Evolutionary conservation across 2,888 invertebrate genomes (phyloP), one percentile per base, ranked within the genome.

Genomic region (Zaprionus bogoriensis): DNA sequence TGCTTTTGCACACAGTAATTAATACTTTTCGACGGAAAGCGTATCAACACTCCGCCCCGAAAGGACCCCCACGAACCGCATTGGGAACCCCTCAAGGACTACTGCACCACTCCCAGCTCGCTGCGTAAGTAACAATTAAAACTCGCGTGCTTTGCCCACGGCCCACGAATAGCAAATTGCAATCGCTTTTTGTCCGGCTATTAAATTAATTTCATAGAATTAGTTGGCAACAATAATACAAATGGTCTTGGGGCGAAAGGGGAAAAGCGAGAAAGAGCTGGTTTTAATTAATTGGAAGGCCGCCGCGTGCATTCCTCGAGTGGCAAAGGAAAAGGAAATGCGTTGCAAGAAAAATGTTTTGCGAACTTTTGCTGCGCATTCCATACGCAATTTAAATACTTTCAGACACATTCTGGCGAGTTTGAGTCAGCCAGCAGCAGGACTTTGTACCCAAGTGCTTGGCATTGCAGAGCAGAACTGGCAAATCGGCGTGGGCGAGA

Each of bases 361-460:
- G 70, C 78, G 58, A 80, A 74, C 66, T 81, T 72, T 74, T 72
- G 60, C 71, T 65, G 65, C 68, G 77, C 81, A 74, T 77, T 72
- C n/a, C 75, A 77, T 81, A 71, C 73, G 81, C 79, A 78, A 84
- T 80, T 80, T 80, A 84, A 80, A 80, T 80, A 81, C 65, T 76
- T 74, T 67, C 66, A 73, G 81, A 66, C 67, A 58, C 77, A 79
- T 63, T 71, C 76, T 66, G 65, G 47, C 2, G 5, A 9, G 14
- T n/a, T n/a, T n/a, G n/a, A n/a, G n/a, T n/a, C n/a, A 47, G 12
- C 28, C 58, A 47, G 39, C 4, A 28, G 30, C 19, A 55, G 36
- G 25, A 14, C 7, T 36, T 17, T n/a, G 7, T 4, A 14, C 27
- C 9, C 9, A 27, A 27, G 27, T 27, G 10, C 27, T 10, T 27